Evolutionary conservation across 1,140 invertebrate species (phyloP).

Genomic region (Drosophila ficusphila): DNA sequence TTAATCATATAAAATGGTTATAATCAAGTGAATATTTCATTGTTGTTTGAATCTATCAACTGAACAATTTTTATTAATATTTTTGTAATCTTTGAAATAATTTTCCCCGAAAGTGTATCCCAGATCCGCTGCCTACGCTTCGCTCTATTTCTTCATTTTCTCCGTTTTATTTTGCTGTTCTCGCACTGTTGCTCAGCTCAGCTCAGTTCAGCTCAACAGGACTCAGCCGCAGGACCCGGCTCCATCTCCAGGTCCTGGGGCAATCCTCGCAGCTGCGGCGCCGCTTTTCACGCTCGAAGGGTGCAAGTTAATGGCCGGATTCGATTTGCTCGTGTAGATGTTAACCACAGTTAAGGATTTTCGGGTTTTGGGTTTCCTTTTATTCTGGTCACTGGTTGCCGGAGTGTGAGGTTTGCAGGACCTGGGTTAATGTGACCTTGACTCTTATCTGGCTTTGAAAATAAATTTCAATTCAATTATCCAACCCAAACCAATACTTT

Average conservation of each 20-base stretch:
- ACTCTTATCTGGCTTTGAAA: conserved; percentile 10
- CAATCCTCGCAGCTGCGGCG: conserved; percentile 34
- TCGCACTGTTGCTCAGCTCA: conserved; percentile 48
- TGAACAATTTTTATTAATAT: too few relatives aligned
- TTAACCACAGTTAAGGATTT: conserved; percentile 50
- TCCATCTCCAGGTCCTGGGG: conserved; percentile 15
- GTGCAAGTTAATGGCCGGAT: conserved; percentile 55
- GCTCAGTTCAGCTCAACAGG: conserved; percentile 25
- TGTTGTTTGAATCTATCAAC: too few relatives aligned
- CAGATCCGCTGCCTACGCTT: background rate
- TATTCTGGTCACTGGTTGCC: conserved; percentile 1
- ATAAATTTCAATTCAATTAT: conserved; percentile 42
- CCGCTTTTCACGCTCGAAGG: conserved; percentile 52
- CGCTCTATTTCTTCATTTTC: background rate
- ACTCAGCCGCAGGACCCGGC: conserved; percentile 19
- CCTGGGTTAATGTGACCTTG: conserved; percentile 40
- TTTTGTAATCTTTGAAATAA: too few relatives aligned
- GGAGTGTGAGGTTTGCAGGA: conserved; percentile 2
- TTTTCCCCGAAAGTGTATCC: conserved; percentile 10
- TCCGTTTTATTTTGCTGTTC: conserved; percentile 33
- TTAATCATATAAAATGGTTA: too few relatives aligned
- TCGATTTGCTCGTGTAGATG: conserved; percentile 49
- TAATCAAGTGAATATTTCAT: too few relatives aligned
- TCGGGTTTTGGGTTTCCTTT: conserved; percentile 33
- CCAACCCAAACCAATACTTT: background rate